Percentiles rank a stretch among this genome's conserved stretches.
These are phyloP conservation scores for Paramuricea clavata DNA, from an alignment of 92 coral and sea anemone genomes.

Conservation along the genomic window DNA sequence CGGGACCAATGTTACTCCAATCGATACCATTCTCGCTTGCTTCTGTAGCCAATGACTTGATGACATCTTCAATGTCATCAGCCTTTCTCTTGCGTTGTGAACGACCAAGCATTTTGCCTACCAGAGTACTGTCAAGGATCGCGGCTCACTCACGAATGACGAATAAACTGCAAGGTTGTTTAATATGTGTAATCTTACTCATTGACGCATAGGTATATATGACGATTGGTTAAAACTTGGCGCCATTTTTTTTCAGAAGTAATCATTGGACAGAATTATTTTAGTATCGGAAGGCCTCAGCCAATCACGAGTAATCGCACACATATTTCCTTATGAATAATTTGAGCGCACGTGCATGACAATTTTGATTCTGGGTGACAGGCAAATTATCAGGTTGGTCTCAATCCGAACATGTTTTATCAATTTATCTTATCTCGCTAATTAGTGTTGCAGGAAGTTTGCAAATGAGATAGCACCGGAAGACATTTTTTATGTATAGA, in stretches of 20 bases:
- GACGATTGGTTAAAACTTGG: conserved; percentile 15
- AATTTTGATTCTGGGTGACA: too few species aligned
- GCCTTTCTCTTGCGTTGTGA: conserved; percentile 23
- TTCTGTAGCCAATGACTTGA: conserved; percentile 29
- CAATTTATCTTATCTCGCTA: not conserved
- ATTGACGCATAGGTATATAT: not conserved
- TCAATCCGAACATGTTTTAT: not conserved
- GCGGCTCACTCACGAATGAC: not conserved
- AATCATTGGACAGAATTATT: not conserved
- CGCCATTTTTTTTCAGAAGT: conserved; percentile 8
- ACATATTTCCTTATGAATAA: not conserved
- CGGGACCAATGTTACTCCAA: conserved; percentile 51
- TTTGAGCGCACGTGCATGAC: not conserved
- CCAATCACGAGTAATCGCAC: not conserved
- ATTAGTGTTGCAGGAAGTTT: not conserved
- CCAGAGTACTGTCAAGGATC: not conserved
- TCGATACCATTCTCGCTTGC: conserved; percentile 52
- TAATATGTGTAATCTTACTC: not conserved
- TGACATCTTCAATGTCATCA: conserved; percentile 1
- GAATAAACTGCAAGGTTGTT: not conserved
- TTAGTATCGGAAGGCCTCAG: not conserved
- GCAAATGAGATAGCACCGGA: not conserved
- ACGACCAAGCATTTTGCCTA: not conserved
- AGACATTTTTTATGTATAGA: not conserved
- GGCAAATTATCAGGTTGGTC: not conserved